phyloP scores from a whole-genome alignment of 2,797 vertebrate genomes.

The Pseudochirops cupreus region DNA sequence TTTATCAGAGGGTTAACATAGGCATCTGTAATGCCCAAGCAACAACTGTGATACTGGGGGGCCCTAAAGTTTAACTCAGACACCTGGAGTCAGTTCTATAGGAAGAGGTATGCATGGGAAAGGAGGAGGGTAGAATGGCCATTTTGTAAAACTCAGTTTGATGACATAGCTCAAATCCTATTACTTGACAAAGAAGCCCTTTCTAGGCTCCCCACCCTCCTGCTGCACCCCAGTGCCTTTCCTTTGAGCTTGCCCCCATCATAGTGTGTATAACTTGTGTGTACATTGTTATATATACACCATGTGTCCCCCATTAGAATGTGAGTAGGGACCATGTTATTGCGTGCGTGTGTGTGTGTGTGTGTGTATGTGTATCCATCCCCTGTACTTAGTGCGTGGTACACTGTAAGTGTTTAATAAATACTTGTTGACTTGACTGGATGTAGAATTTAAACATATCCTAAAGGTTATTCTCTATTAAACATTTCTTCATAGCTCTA shows the following conservation, averaged over 20 bases:
- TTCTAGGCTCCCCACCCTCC: neutral
- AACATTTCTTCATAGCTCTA: neutral
- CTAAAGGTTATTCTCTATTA: neutral
- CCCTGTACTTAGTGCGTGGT: neutral
- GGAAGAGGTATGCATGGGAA: neutral
- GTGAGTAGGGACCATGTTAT: neutral
- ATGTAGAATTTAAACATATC: neutral
- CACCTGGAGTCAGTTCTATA: neutral
- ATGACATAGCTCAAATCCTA: neutral
- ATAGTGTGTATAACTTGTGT: neutral
- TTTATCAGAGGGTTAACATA: neutral
- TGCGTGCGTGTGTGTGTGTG: neutral
- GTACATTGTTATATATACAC: neutral
- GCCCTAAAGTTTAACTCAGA: neutral
- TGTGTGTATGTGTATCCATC: neutral
- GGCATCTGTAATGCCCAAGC: neutral
- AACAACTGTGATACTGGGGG: neutral
- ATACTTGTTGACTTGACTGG: neutral
- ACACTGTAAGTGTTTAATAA: neutral
- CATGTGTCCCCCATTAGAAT: neutral
- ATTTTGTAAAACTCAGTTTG: neutral
- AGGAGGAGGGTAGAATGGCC: neutral
- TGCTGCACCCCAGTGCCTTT: neutral
- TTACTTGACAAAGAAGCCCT: neutral
- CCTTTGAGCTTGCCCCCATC: neutral